Evolutionary conservation across 2,113 vertebrate genomes (phyloP).

Genomic region (Verasper variegatus): DNA sequence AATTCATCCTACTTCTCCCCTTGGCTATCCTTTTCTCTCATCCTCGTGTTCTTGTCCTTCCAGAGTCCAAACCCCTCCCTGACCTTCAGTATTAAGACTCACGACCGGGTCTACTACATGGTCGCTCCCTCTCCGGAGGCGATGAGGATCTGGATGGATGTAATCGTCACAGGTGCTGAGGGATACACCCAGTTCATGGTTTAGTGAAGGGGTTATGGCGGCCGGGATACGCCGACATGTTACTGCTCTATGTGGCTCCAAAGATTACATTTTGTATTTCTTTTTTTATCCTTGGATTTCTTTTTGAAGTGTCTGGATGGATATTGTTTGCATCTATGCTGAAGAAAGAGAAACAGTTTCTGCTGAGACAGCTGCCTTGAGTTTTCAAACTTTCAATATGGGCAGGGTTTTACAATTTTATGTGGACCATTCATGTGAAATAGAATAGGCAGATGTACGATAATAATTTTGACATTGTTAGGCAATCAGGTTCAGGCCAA

Average conservation of each 20-base stretch:
- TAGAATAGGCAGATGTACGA: not conserved
- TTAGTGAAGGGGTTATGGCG: conserved; percentile 57
- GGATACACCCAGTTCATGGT: conserved; percentile 97
- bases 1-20: too few species aligned
- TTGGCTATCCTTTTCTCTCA: too few species aligned
- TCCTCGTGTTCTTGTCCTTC: conserved; percentile 1
- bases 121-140: conserved; percentile 94
- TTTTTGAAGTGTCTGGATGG: not conserved
- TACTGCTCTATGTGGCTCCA: not conserved
- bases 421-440: conserved; percentile 6
- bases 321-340: not conserved
- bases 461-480: conserved; percentile 6
- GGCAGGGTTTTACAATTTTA: not conserved
- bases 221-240: not conserved
- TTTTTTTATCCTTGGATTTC: conserved; percentile 2
- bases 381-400: not conserved
- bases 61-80: conserved; percentile 95
- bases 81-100: conserved; percentile 97
- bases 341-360: not conserved
- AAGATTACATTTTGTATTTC: not conserved
- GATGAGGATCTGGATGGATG: conserved; percentile 99
- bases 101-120: conserved; percentile 97
- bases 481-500: conserved; percentile 1
- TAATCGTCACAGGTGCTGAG: conserved; percentile 96
- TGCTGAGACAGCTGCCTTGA: not conserved